Conservation (phyloP, 64 coral and sea anemone species). For the Hydrozoanthus tunicans region DNA sequence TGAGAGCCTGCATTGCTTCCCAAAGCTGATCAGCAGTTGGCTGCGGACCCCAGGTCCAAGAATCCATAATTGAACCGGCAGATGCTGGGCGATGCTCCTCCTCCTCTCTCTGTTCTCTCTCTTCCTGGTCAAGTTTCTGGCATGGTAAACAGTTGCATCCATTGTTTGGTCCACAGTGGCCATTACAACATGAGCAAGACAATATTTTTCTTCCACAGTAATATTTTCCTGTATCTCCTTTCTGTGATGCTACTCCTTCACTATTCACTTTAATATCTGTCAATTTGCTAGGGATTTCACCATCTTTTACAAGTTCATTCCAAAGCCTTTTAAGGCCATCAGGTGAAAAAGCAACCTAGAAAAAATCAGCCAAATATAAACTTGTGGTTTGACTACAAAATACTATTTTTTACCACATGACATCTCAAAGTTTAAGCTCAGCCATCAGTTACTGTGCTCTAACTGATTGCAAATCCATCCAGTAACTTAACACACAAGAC, state of each 20-base stretch:
- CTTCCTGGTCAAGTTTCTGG: slow-evolving; percentile 94
- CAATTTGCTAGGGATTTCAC: slow-evolving; percentile 80
- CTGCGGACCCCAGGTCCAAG: slow-evolving; percentile 96
- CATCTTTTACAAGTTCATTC: slow-evolving; percentile 99
- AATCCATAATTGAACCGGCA: slow-evolving; percentile 85
- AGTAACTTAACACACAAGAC: no score
- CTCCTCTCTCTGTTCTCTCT: slow-evolving; percentile 80
- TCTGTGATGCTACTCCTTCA: slow-evolving; percentile 80
- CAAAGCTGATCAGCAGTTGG: slow-evolving; percentile 71
- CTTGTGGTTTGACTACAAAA: no score
- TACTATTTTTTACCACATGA: no score
- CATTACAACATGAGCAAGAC: slow-evolving; percentile 84
- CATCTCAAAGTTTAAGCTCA: no score
- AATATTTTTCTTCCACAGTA: slow-evolving; percentile 87
- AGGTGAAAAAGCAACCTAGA: slow-evolving; percentile 80
- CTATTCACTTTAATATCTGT: slow-evolving; percentile 63
- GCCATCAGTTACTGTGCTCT: no score
- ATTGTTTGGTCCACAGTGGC: slow-evolving; percentile 71
- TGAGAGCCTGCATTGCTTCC: slow-evolving; percentile 86
- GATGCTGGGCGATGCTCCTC: slow-evolving; percentile 66
- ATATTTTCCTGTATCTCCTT: slow-evolving; percentile 82
- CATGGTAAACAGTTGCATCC: slow-evolving; percentile 84
- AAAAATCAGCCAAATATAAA: background rate
- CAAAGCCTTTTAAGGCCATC: slow-evolving; percentile 93
- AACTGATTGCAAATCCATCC: no score